These are phyloP conservation scores for Rhincodon typus DNA, from an alignment of 2,797 vertebrate genomes.

Conservation along the genomic window DNA sequence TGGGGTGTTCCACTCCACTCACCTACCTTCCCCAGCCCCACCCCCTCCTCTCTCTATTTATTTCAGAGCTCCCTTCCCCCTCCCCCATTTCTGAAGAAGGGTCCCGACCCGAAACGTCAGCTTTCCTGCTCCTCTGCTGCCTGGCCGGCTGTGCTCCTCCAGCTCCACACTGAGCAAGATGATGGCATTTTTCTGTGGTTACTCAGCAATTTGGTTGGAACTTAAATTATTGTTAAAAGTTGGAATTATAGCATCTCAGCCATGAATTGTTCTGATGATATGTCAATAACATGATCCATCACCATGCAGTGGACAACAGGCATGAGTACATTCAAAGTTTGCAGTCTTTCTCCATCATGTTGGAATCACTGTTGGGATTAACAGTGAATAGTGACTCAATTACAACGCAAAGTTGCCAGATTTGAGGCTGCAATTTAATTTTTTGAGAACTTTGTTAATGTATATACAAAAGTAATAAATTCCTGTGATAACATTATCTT, in stretches of 20 bases:
- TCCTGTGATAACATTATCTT: neutral
- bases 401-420: neutral
- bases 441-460: neutral
- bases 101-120: too few relatives aligned
- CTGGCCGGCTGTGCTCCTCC: too few relatives aligned
- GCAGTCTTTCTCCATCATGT: neutral
- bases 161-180: neutral
- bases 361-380: neutral
- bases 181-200: neutral
- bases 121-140: too few relatives aligned
- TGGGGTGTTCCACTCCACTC: too few relatives aligned
- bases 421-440: neutral
- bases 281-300: neutral
- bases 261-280: neutral
- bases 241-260: neutral
- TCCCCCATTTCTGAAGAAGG: too few relatives aligned
- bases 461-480: neutral
- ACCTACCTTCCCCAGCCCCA: too few relatives aligned
- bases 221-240: neutral
- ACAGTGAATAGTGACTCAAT: neutral
- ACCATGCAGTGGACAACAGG: too few relatives aligned
- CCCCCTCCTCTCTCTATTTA: too few relatives aligned
- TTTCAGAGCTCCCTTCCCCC: too few relatives aligned
- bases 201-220: neutral
- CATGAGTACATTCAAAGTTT: neutral